phyloP scores from a whole-genome alignment of 2,797 vertebrate genomes.

The Enteromius paludinosus region DNA sequence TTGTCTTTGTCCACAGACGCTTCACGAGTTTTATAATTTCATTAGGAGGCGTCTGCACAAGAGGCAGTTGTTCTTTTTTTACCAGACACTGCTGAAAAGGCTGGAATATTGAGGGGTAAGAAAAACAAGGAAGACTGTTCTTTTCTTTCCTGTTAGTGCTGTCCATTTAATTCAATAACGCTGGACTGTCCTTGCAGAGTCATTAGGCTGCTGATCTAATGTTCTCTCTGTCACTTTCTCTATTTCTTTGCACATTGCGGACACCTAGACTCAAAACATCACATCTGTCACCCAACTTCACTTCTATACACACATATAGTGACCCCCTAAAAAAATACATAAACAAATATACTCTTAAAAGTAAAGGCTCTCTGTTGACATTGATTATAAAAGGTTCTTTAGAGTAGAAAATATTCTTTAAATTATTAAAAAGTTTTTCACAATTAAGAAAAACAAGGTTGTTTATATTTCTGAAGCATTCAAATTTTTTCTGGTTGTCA shows the following conservation, averaged over 20 bases:
- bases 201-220: constrained; percentile 61
- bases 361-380: neutral
- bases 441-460: neutral
- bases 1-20: constrained; percentile 27
- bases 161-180: constrained; percentile 70
- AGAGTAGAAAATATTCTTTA: neutral
- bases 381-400: neutral
- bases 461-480: neutral
- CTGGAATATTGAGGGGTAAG: neutral
- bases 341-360: neutral
- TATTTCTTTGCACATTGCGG: constrained; percentile 24
- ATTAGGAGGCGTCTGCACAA: constrained; percentile 18
- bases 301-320: neutral
- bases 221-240: constrained; percentile 39
- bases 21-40: constrained; percentile 69
- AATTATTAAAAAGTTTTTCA: neutral
- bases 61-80: constrained; percentile 11
- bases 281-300: neutral
- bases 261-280: constrained; percentile 10
- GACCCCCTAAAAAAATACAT: neutral
- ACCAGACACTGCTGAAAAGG: constrained; percentile 6
- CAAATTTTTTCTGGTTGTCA: neutral
- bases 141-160: constrained; percentile 58
- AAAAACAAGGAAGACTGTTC: neutral
- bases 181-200: constrained; percentile 59